A percentile compares a stretch with the other conserved stretches of the same genome.
These are phyloP conservation scores for Todus mexicanus DNA, from an alignment of 2,797 vertebrate species.

Conservation along the genomic window DNA sequence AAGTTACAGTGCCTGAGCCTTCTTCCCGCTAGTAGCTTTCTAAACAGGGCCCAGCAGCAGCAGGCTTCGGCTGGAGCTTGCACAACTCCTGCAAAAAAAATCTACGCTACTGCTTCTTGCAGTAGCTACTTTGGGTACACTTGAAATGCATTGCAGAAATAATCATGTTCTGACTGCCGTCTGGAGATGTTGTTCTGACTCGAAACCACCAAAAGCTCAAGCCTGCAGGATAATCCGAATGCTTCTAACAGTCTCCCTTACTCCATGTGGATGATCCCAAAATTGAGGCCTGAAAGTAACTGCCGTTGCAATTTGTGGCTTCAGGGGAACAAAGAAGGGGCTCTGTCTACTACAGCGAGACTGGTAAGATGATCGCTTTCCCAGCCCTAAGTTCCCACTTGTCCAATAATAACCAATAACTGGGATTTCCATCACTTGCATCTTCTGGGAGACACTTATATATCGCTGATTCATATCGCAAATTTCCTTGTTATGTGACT, in stretches of 20 bases:
- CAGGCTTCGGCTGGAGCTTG: background rate
- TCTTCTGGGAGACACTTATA: slow-evolving; percentile 5
- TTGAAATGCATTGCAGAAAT: background rate
- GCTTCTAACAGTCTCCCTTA: background rate
- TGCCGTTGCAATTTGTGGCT: slow-evolving; percentile 35
- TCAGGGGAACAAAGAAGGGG: slow-evolving; percentile 21
- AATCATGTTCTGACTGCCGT: background rate
- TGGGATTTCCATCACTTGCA: slow-evolving; percentile 47
- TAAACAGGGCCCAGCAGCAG: background rate
- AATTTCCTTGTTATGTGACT: background rate
- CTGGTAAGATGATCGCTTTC: slow-evolving; percentile 34
- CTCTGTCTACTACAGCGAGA: slow-evolving; percentile 6
- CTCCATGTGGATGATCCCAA: background rate
- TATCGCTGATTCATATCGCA: slow-evolving; percentile 10
- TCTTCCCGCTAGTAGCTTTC: background rate
- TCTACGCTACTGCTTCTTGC: background rate
- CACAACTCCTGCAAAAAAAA: background rate
- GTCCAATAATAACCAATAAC: slow-evolving; percentile 52
- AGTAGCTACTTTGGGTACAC: background rate
- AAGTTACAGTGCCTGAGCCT: background rate
- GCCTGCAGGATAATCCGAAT: background rate
- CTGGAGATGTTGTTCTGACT: background rate
- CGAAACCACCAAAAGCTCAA: background rate
- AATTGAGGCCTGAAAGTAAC: background rate
- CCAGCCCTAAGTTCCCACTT: slow-evolving; percentile 16